phyloP scores from a whole-genome alignment of 1,140 invertebrate species.

The Tribolium madens region DNA sequence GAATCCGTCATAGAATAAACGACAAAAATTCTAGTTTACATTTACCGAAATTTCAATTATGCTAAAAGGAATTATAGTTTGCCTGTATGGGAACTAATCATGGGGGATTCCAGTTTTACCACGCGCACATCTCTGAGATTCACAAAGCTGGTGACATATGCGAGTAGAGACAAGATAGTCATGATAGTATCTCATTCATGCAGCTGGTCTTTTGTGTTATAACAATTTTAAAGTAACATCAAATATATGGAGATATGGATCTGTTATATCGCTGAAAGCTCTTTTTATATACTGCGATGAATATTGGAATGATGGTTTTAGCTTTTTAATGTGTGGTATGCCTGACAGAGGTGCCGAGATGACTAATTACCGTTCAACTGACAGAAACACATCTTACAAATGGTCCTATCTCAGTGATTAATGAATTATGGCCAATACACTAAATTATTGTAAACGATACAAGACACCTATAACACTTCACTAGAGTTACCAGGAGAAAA shows the following conservation, averaged over 20 bases:
- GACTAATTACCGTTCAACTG: slow-evolving; percentile 28
- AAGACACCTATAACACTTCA: slow-evolving; percentile 16
- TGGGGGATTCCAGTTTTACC: not conserved
- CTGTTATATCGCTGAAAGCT: slow-evolving; percentile 8
- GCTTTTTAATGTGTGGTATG: slow-evolving; percentile 4
- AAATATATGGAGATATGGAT: slow-evolving; percentile 55
- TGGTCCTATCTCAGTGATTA: slow-evolving; percentile 47
- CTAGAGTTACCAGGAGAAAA: not conserved
- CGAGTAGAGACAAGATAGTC: slow-evolving; percentile 53
- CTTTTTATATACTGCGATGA: not conserved
- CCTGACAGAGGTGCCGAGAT: slow-evolving; percentile 29
- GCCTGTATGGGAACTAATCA: not conserved
- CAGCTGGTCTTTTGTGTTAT: slow-evolving; percentile 57
- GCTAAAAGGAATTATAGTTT: not conserved
- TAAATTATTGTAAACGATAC: slow-evolving; percentile 38
- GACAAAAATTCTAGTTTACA: not conserved
- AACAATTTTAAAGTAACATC: slow-evolving; percentile 60
- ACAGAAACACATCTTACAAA: slow-evolving; percentile 48
- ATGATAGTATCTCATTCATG: slow-evolving; percentile 54
- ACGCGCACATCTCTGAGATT: slow-evolving; percentile 14
- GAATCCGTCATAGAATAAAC: too few relatives aligned
- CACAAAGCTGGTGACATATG: slow-evolving; percentile 54
- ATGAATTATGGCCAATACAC: slow-evolving; percentile 37
- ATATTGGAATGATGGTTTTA: slow-evolving; percentile 4
- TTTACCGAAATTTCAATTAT: not conserved